phyloP scores from a whole-genome alignment of 2,797 vertebrate genomes.

The Sciaenops ocellatus region DNA sequence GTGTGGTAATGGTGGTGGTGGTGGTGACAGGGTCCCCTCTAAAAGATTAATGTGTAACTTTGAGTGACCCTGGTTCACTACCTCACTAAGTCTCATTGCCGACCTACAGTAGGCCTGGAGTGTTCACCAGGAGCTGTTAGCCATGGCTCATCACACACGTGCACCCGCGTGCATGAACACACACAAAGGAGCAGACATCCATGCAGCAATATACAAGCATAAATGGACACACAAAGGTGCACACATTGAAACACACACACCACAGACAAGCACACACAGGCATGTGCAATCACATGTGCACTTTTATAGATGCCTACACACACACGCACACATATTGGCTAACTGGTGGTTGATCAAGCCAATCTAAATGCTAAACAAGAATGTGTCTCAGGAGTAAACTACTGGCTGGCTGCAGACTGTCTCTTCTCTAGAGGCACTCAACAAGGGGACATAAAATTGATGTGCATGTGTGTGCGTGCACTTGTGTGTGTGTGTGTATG shows the following conservation, averaged over 20 bases:
- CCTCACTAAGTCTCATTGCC: constrained; percentile 64
- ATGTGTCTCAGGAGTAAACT: constrained; percentile 73
- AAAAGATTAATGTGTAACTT: constrained; percentile 81
- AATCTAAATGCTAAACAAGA: constrained; percentile 85
- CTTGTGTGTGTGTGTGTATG: constrained; percentile 13
- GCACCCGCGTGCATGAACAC: background rate
- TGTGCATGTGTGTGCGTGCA: constrained; percentile 11
- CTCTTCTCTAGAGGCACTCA: constrained; percentile 69
- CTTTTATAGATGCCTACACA: constrained; percentile 10
- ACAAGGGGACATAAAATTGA: constrained; percentile 67
- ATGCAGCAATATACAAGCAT: constrained; percentile 19
- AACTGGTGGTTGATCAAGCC: constrained; percentile 80
- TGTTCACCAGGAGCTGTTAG: constrained; percentile 69
- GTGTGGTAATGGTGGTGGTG: constrained; percentile 29
- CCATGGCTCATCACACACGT: constrained; percentile 73
- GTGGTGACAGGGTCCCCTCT: constrained; percentile 49
- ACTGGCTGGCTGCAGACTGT: constrained; percentile 72
- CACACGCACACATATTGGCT: constrained; percentile 33
- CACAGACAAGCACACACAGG: background rate
- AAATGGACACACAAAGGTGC: constrained; percentile 6
- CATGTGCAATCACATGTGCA: constrained; percentile 26
- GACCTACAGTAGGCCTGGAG: constrained; percentile 57
- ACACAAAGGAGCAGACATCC: constrained; percentile 40
- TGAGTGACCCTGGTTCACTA: constrained; percentile 77
- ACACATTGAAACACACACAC: background rate